Base-by-base conservation (phyloP, 2,797 vertebrate species). In the Euthynnus affinis region DNA sequence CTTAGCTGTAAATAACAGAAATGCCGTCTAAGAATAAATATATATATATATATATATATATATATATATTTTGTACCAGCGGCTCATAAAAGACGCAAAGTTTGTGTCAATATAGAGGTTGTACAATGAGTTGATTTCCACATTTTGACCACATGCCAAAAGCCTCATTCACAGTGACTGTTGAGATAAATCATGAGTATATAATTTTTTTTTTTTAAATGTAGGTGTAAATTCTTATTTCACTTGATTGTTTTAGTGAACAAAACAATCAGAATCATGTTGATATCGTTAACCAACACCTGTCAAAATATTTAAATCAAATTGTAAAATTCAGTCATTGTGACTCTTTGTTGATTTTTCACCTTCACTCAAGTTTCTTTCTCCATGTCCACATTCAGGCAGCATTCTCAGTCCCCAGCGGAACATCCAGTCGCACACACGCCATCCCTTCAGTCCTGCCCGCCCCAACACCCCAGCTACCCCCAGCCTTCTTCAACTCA, bases 401-500 rank as follows among this genome's bases (percentile, higher is more conserved):
- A 23, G 46, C 13, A 34, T 92, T 92, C 85, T 80, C 86, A 5
- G 46, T 40, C 51, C 69, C 81, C 14, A 25, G 34, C 53, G 55
- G 18, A 32, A 56, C 37, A 0, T 34, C 77, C 15, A 12, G 55
- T 10, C 7, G 1, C 22, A 6, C 55, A 13, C 76, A 17, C 93
- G 0, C 89, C 90, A 76, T 92, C 87, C 92, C 5, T 0, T 87
- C 20, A 6, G 57, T 66, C 78, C 94, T 97, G 62, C 96, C 97
- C 0, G 93, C 96, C 23, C 96, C 97, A 23, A 95, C 95, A 1
- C 95, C 96, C 0, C 89, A 85, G 74, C 94, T 99, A 9, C 97
- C 98, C 17, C 97, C 97, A 0, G 96, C 96, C 46, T 98, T 97
- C 84, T 99, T 99, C 3, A 95, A 83, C 84, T 95, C 97, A 0